These are phyloP conservation scores for Chaenogobius annularis DNA, from an alignment of 2,113 vertebrate genomes.

Conservation along the genomic window DNA sequence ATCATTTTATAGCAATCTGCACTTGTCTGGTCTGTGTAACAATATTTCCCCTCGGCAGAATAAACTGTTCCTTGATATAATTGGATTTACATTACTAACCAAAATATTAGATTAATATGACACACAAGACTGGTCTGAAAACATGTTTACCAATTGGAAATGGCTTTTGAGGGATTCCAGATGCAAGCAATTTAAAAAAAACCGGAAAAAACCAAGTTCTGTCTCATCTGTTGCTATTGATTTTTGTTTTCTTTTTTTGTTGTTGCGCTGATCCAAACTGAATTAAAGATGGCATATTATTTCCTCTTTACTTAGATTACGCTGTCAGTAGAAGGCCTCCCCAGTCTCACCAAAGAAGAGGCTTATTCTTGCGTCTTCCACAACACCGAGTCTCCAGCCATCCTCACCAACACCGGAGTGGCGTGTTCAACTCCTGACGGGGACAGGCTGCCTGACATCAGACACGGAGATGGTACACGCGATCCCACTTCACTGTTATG, in stretches of 20 bases:
- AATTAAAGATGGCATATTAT: background rate
- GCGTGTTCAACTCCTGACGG: constrained; percentile 87
- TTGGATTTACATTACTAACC: background rate
- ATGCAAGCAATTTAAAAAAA: background rate
- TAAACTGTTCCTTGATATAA: background rate
- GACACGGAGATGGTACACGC: constrained; percentile 83
- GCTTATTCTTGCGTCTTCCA: constrained; percentile 90
- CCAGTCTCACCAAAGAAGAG: constrained; percentile 81
- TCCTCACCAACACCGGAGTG: constrained; percentile 80
- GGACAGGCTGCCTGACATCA: constrained; percentile 77
- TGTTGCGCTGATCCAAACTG: background rate
- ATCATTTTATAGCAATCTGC: background rate
- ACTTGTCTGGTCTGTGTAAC: background rate
- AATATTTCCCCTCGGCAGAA: background rate
- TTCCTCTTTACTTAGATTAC: constrained; percentile 76
- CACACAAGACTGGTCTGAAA: background rate
- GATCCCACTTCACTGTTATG: no score
- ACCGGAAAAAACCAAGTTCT: background rate
- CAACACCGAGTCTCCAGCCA: constrained; percentile 83
- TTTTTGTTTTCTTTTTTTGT: background rate
- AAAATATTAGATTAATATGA: background rate
- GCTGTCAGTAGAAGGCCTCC: constrained; percentile 83
- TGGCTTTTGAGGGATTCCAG: background rate
- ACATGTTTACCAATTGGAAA: background rate
- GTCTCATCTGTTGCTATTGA: background rate